Percentiles rank a stretch among this genome's conserved stretches.
phyloP scores from a whole-genome alignment of 1,140 invertebrate genomes.

The Pentalonia nigronervosa region DNA sequence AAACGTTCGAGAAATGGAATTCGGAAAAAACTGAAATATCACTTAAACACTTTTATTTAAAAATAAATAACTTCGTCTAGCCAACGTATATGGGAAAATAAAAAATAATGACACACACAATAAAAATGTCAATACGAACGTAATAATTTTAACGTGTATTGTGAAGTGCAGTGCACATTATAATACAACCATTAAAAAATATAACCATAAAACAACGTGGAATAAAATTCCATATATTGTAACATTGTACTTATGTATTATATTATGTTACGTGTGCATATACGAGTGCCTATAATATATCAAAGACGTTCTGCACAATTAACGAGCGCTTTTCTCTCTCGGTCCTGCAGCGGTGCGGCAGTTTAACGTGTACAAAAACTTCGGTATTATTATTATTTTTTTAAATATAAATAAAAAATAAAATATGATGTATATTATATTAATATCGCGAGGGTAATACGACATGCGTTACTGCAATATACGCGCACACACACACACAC shows the following conservation, averaged over 20 bases:
- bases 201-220: background rate
- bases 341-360: too few species aligned
- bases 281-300: background rate
- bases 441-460: background rate
- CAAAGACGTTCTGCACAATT: conserved; percentile 14
- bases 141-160: background rate
- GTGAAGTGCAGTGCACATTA: background rate
- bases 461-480: background rate
- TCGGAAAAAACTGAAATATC: background rate
- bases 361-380: background rate
- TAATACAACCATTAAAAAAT: conserved; percentile 14
- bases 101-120: background rate
- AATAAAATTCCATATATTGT: conserved; percentile 19
- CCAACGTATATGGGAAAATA: background rate
- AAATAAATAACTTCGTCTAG: background rate
- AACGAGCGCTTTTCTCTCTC: background rate
- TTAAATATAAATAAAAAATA: background rate
- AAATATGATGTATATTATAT: background rate
- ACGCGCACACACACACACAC: too few species aligned
- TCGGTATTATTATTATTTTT: background rate
- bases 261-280: too few species aligned
- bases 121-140: background rate
- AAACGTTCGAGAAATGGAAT: background rate
- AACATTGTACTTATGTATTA: background rate
- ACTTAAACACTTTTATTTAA: background rate